These are phyloP conservation scores for Gymnarchus niloticus DNA, from an alignment of 2,113 vertebrate genomes.

Conservation along the genomic window DNA sequence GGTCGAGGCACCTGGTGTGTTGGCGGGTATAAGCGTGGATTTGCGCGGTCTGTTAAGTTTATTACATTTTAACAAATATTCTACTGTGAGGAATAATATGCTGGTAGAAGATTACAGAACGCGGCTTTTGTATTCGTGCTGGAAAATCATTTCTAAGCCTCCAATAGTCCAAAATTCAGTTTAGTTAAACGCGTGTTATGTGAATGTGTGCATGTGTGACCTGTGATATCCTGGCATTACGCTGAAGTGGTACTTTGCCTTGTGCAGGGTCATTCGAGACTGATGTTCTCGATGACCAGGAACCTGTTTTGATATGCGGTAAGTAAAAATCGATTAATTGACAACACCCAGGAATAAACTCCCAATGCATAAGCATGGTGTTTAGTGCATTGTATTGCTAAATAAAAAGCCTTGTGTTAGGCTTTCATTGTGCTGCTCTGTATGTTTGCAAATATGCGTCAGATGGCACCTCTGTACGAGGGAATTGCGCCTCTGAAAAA, in stretches of 20 bases:
- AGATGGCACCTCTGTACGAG: not conserved
- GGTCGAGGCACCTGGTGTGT: no score
- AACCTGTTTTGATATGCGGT: not conserved
- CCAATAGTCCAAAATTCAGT: not conserved
- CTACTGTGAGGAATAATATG: not conserved
- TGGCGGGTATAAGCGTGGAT: not conserved
- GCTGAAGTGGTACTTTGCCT: not conserved
- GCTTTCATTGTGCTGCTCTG: not conserved
- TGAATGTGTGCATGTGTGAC: not conserved
- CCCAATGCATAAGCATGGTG: not conserved
- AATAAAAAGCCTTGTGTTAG: not conserved
- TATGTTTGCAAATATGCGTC: not conserved
- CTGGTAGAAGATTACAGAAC: not conserved
- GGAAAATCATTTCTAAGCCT: not conserved
- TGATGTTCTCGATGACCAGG: not conserved
- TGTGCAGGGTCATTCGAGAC: not conserved
- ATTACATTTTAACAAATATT: not conserved
- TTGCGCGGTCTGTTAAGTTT: not conserved
- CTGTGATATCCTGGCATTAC: not conserved
- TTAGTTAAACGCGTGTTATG: not conserved
- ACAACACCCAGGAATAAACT: not conserved
- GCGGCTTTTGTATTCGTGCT: not conserved
- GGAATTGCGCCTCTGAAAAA: not conserved
- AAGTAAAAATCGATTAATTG: not conserved
- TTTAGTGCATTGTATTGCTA: not conserved